Evolutionary conservation across 2,888 invertebrate species (phyloP), one percentile per base, ranked within the genome.

Genomic region (Melinopterus prodromus): DNA sequence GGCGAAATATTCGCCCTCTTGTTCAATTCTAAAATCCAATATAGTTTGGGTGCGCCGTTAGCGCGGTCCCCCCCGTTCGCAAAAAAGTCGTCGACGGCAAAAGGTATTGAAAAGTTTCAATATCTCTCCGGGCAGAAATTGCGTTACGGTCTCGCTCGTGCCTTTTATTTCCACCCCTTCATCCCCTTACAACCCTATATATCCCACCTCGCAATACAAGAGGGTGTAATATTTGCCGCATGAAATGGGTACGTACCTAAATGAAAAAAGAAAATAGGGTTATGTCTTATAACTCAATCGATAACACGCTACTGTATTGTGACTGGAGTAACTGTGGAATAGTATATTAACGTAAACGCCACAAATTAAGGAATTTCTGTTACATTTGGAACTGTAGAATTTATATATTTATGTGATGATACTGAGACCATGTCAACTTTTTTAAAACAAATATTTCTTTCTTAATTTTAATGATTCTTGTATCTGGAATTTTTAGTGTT

Each of bases 41-140:
- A 53, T 53, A 53, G 53, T 53, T 12, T 26, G 26, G 26, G 26
- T 2, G 53, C 12, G 53, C 53, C 9, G 53, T 53, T 53, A 26
- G 26, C 26, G 26, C 26, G 2, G 2, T 3, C 26, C 26, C 26
- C 26, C 53, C 53, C 53, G 53, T 4, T 53, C 53, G 53, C 53
- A 53, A 53, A 12, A 53, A 53, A 53, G 53, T 9, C 53, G 7
- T 12, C 7, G 53, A 9, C 53, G 53, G 53, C 53, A 53, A 53
- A 53, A 53, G 53, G 53, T 53, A 53, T 53, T 53, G 53, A 53
- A 53, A 53, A 53, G 53, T 53, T 53, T 53, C 53, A 53, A 53
- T 53, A 53, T 53, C 53, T 53, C 53, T 53, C 53, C 53, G 53
- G 53, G 53, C 53, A 53, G 53, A 53, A 53, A 53, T 53, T 53